These are phyloP conservation scores for Cantharis rustica DNA, from an alignment of 2,888 invertebrate genomes.

Conservation along the genomic window DNA sequence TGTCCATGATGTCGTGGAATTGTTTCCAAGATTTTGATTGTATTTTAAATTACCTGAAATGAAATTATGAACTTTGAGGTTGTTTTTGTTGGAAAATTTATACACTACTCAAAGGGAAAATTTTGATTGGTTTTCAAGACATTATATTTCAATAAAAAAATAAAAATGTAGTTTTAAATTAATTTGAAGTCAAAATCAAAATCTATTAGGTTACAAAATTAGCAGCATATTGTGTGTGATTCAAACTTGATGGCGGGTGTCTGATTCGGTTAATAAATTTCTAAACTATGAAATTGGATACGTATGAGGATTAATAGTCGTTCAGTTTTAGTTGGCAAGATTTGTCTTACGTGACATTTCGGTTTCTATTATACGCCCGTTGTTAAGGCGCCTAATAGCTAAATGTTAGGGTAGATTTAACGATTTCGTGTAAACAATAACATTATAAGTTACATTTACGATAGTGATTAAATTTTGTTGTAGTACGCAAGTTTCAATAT, in stretches of 20 bases:
- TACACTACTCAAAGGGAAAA: no score
- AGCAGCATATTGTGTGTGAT: constrained; percentile 3
- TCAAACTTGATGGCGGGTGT: neutral
- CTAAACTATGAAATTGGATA: neutral
- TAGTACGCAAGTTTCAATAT: neutral
- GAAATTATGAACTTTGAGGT: no score
- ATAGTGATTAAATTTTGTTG: neutral
- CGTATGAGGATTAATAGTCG: neutral
- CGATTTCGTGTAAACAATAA: neutral
- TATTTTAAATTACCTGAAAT: no score
- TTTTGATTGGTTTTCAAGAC: no score
- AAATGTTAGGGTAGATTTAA: neutral
- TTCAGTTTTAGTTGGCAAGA: neutral
- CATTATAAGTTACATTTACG: neutral
- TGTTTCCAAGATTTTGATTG: no score
- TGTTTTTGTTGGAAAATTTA: no score
- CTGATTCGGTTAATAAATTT: neutral
- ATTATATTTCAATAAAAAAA: no score
- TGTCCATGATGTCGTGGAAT: no score
- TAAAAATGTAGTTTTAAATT: neutral
- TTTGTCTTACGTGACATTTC: neutral
- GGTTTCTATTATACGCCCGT: neutral
- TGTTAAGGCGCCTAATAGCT: neutral
- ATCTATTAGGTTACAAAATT: neutral
- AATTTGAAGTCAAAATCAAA: neutral